These are phyloP conservation scores for Maniola hyperantus DNA, from an alignment of 2,888 invertebrate genomes.

Conservation along the genomic window DNA sequence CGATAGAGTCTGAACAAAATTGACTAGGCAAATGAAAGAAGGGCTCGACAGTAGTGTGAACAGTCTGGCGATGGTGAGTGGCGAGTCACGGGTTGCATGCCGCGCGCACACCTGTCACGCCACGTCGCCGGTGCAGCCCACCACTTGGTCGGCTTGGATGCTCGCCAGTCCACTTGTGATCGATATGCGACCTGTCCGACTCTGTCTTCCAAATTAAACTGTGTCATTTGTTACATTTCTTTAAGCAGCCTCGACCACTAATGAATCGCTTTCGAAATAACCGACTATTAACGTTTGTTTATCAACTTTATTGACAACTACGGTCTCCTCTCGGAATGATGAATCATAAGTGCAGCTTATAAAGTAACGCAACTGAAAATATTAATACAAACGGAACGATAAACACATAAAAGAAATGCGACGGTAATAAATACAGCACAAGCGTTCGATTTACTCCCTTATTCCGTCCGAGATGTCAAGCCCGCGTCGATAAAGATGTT, in stretches of 20 bases:
- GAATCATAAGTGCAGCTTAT: slow-evolving; percentile 29
- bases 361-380: slow-evolving; percentile 26
- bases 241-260: slow-evolving; percentile 70
- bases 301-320: slow-evolving; percentile 37
- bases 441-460: slow-evolving; percentile 59
- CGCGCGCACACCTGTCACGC: slow-evolving; percentile 71
- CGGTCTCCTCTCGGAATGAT: slow-evolving; percentile 23
- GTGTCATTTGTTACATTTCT: slow-evolving; percentile 77
- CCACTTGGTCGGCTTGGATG: slow-evolving; percentile 77
- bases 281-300: slow-evolving; percentile 50
- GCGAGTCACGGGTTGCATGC: slow-evolving; percentile 77
- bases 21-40: slow-evolving; percentile 27
- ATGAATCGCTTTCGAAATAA: slow-evolving; percentile 59
- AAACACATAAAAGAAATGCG: slow-evolving; percentile 45
- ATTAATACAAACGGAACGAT: slow-evolving; percentile 39
- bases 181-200: slow-evolving; percentile 74
- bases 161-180: slow-evolving; percentile 74
- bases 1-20: neutral
- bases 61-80: slow-evolving; percentile 47
- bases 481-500: slow-evolving; percentile 80
- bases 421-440: slow-evolving; percentile 56
- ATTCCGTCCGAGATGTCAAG: slow-evolving; percentile 65
- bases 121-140: slow-evolving; percentile 75
- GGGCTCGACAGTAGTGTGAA: slow-evolving; percentile 48
- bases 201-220: slow-evolving; percentile 82